Base-by-base conservation (phyloP, 2,113 vertebrate genomes). In the Hippotragus niger region DNA sequence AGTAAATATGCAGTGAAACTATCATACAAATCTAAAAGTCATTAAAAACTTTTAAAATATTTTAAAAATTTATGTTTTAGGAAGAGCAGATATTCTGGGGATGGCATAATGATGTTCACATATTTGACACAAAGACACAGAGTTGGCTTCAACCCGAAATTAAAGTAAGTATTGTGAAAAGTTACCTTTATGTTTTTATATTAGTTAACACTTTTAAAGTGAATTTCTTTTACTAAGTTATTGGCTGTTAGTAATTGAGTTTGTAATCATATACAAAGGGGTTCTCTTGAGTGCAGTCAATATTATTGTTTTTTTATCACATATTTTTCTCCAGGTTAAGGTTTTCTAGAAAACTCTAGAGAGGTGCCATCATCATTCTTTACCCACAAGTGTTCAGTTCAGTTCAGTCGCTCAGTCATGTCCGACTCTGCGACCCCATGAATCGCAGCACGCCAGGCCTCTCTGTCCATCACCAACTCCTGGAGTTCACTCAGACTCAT, bases 71-170 rank as follows among this genome's bases (percentile, higher is more conserved):
- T 96, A 82, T 98, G 17, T 92, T 98, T 93, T 16, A 99, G 99
- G 99, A 99, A 97, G 99, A 99, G 43, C 99, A 99, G 86, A 98
- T 99, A 90, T 99, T 99, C 98, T 99, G 99, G 99, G 99, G 99
- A 43, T 99, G 99, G 99, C 99, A 99, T 97, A 99, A 99, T 64
- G 99, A 99, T 97, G 99, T 99, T 96, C 99, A 99, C 88, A 97
- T 99, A 57, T 99, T 99, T 99, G 99, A 99, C 95, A 99, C 99
- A 76, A 98, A 94, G 52, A 98, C 98, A 82, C 97, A 98, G 95
- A 99, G 98, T 23, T 99, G 99, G 99, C 99, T 97, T 98, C 99
- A 99, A 94, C 99, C 99, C 60, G 89, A 98, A 94, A 99, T 99
- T 91, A 98, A 98, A 89, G 99, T 99, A 98, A 99, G 99, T 98